Base-by-base conservation (phyloP, 2,797 vertebrate species). In the Ibycter americanus region DNA sequence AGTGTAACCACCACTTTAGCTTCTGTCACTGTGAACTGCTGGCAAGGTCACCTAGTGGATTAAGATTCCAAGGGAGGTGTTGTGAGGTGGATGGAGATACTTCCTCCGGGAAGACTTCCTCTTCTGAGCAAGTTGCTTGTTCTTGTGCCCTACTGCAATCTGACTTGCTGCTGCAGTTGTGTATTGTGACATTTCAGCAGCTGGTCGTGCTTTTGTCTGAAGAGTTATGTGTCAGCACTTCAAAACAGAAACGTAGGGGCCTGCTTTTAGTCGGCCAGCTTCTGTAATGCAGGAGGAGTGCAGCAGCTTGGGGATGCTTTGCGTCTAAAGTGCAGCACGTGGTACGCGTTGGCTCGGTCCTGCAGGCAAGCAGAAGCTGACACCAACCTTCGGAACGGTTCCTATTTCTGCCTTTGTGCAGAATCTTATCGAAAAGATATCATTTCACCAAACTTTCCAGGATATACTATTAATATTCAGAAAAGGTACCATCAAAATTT, bases 1-100 rank as follows among this genome's bases (percentile, higher is more conserved):
- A 38, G 15, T 32, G 25, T 85, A 92, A 84, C 78, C 88, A 56
- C 49, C 36, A 36, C 36, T 90, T 96, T 56, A 94, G 36, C 77
- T 95, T 86, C 84, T 95, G 83, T 94, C 93, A 93, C 40, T 12
- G 18, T 58, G 77, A 88, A 17, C 95, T 95, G 52, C 84, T 90
- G 77, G 42, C 86, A 96, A 14, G 51, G 54, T 84, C 21, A n/a
- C 36, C 61, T 29, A 17, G 66, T 66, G 19, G 67, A 27, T 78
- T 97, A 89, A 58, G 34, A 58, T 34, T 68, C 83, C 71, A 62
- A 34, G 11, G 12, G 71, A 76, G 71, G 25, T 65, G 3, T 8
- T 51, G 5, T 44, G 54, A 96, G 83, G 66, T 71, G 76, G 66
- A 92, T 91, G 80, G 71, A 73, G 68, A n/a, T 80, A n/a, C 63